These are phyloP conservation scores for Schizothorax lantsangensis DNA, from an alignment of 2,797 vertebrate species.

Conservation along the genomic window DNA sequence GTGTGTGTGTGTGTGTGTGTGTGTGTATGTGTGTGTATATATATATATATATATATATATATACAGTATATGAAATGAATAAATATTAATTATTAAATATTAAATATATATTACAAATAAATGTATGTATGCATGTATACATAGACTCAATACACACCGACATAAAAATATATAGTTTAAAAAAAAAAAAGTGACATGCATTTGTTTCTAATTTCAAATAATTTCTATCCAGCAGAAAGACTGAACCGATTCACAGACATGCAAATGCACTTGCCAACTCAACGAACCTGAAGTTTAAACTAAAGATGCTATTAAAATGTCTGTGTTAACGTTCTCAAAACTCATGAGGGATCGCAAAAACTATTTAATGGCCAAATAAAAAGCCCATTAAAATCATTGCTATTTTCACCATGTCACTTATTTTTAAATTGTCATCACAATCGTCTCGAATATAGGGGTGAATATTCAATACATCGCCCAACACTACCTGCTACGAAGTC, in stretches of 20 bases:
- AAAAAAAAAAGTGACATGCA: too few relatives aligned
- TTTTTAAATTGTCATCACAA: neutral
- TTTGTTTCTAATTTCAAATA: neutral
- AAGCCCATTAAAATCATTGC: neutral
- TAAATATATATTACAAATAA: too few relatives aligned
- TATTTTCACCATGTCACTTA: neutral
- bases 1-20: too few relatives aligned
- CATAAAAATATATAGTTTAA: neutral
- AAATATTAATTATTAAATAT: too few relatives aligned
- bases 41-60: too few relatives aligned
- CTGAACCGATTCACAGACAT: neutral
- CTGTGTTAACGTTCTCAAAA: neutral
- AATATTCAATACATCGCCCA: neutral
- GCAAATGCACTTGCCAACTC: neutral
- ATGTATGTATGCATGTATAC: too few relatives aligned
- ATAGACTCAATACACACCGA: too few relatives aligned
- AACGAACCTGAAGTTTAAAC: neutral
- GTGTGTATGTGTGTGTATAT: too few relatives aligned
- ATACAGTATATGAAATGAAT: too few relatives aligned
- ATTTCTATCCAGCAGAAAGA: neutral
- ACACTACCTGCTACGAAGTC: neutral
- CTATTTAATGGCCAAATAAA: conserved; percentile 10
- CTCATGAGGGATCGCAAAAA: neutral
- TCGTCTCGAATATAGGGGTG: neutral
- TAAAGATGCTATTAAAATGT: neutral